A percentile compares a stretch with the other conserved stretches of the same genome.
phyloP scores from a whole-genome alignment of 2,888 invertebrate species.

The Craniophora ligustri region DNA sequence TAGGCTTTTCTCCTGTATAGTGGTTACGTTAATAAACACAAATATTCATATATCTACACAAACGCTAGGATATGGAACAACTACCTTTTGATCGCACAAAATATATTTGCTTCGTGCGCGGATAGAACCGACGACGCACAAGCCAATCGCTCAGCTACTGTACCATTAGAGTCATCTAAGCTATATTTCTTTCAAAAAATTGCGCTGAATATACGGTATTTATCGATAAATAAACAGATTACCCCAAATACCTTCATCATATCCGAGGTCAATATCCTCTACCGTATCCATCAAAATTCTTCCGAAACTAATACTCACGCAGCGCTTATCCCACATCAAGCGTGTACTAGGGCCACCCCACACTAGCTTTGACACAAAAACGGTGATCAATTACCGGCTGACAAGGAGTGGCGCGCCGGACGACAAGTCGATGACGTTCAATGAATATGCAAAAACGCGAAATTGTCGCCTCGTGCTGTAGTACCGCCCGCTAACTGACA shows the following conservation, averaged over 20 bases:
- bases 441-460: constrained; percentile 58
- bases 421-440: constrained; percentile 36
- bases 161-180: no score
- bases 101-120: no score
- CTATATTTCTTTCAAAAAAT: no score
- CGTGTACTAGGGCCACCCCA: constrained; percentile 23
- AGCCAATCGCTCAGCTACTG: no score
- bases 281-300: constrained; percentile 32
- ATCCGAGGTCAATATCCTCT: not conserved
- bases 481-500: constrained; percentile 23
- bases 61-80: no score
- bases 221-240: no score
- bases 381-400: constrained; percentile 48
- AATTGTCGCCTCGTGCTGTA: constrained; percentile 35
- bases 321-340: constrained; percentile 13
- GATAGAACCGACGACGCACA: no score
- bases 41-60: no score
- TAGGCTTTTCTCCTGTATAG: no score
- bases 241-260: not conserved
- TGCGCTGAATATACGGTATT: no score
- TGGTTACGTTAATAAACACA: no score
- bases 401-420: constrained; percentile 29
- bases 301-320: constrained; percentile 21
- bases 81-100: no score
- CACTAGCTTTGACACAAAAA: constrained; percentile 26